phyloP scores from a whole-genome alignment of 1,140 invertebrate species.

The Grapholita molesta region DNA sequence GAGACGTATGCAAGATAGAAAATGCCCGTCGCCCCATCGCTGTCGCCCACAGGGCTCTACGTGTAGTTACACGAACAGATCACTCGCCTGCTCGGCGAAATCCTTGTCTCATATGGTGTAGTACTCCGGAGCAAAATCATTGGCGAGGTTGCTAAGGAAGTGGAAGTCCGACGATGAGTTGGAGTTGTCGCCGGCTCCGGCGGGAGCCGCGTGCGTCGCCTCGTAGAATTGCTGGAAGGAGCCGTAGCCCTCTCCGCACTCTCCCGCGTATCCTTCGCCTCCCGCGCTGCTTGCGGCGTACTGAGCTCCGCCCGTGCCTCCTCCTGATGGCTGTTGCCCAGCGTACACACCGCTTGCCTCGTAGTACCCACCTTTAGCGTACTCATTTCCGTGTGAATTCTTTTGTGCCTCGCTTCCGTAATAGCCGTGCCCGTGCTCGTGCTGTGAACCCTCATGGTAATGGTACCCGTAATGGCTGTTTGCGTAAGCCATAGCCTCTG shows the following conservation, averaged over 20 bases:
- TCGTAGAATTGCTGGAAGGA: conserved; percentile 86
- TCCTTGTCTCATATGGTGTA: conserved; percentile 87
- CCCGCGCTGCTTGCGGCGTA: conserved; percentile 50
- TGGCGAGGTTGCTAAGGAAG: conserved; percentile 93
- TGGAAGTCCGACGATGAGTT: conserved; percentile 95
- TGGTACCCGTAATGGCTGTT: conserved; percentile 75
- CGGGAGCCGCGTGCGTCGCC: conserved; percentile 74
- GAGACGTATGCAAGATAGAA: background rate
- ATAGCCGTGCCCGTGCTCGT: conserved; percentile 66
- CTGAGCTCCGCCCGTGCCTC: conserved; percentile 39
- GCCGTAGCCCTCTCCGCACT: conserved; percentile 82
- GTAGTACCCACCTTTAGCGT: conserved; percentile 67
- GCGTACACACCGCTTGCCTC: conserved; percentile 57
- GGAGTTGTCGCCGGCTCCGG: conserved; percentile 84
- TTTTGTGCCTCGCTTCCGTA: conserved; percentile 64
- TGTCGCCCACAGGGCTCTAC: conserved; percentile 23
- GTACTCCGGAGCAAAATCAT: conserved; percentile 94
- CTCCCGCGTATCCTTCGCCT: conserved; percentile 78
- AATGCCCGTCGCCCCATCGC: background rate
- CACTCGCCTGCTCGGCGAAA: conserved; percentile 69
- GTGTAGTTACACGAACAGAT: conserved; percentile 69
- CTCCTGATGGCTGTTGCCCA: conserved; percentile 50
- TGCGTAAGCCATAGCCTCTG: conserved; percentile 69
- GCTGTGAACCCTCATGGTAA: conserved; percentile 68
- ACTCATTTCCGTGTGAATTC: conserved; percentile 59